Evolutionary conservation across 1,140 invertebrate species (phyloP).

Genomic region (Cataglyphis hispanica): DNA sequence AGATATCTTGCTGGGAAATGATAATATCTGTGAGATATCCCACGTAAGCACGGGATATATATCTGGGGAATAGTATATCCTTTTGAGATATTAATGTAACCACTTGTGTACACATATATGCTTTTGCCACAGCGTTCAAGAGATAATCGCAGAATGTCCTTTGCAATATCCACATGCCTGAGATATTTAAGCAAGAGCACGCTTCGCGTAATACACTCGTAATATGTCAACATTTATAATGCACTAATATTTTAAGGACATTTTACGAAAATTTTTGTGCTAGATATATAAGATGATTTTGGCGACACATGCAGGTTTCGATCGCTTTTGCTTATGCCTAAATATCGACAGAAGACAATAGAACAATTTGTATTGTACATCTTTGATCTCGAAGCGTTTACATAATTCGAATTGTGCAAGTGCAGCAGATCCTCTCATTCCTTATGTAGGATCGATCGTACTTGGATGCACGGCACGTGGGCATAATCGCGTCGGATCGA

Average conservation of each 20-base stretch:
- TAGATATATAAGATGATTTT: no score
- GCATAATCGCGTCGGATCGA: not conserved
- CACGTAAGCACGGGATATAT: not conserved
- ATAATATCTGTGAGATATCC: constrained; percentile 12
- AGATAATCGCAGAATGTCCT: not conserved
- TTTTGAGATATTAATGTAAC: not conserved
- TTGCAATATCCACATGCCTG: not conserved
- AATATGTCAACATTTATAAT: not conserved
- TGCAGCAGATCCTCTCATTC: not conserved
- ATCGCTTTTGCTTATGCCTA: not conserved
- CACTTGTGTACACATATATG: not conserved
- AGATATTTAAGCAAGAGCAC: not conserved
- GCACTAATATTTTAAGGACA: not conserved
- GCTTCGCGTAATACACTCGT: not conserved
- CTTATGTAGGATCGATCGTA: not conserved
- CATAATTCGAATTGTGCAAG: no score
- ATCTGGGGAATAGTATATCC: constrained; percentile 13
- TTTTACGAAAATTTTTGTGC: not conserved
- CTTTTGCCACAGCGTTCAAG: not conserved
- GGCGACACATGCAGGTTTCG: not conserved
- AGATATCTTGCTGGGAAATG: constrained; percentile 45
- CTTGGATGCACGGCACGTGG: constrained; percentile 13
- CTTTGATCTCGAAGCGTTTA: no score
- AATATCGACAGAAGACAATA: not conserved
- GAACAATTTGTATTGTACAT: not conserved